Evolutionary conservation across 1,140 invertebrate genomes (phyloP).

Genomic region (Atta texana): DNA sequence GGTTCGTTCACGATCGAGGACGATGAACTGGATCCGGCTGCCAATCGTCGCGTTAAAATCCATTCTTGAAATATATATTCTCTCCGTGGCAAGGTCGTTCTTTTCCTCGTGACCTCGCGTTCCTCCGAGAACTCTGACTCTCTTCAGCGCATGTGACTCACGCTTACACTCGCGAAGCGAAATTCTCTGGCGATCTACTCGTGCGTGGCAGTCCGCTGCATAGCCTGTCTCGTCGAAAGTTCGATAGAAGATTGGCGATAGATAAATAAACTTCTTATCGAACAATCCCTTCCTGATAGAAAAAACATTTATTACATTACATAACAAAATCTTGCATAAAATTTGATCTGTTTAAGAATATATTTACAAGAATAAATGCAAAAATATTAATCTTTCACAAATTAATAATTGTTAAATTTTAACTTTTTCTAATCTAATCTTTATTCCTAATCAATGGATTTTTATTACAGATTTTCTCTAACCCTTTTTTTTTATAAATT

Average conservation of each 20-base stretch:
- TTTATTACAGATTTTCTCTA: too few species aligned
- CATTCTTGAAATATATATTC: constrained; percentile 73
- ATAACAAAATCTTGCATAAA: too few species aligned
- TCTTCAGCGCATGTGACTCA: constrained; percentile 66
- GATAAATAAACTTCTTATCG: neutral
- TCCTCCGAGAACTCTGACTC: constrained; percentile 66
- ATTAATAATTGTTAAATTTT: too few species aligned
- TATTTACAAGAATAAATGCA: too few species aligned
- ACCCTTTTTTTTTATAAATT: too few species aligned
- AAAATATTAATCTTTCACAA: too few species aligned
- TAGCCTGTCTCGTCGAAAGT: neutral
- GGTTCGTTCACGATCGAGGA: neutral
- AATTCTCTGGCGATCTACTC: constrained; percentile 43
- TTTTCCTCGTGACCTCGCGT: constrained; percentile 68
- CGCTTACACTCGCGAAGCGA: neutral
- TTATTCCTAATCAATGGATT: neutral
- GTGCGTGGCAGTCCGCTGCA: too few species aligned
- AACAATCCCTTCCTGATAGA: too few species aligned
- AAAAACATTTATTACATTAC: too few species aligned
- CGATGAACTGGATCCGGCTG: constrained; percentile 61
- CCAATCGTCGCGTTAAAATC: constrained; percentile 56
- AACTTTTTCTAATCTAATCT: neutral
- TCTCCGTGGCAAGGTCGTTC: constrained; percentile 68
- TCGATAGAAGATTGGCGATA: neutral
- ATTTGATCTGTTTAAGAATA: too few species aligned